phyloP scores from a whole-genome alignment of 2,113 vertebrate genomes.

The Perca flavescens region DNA sequence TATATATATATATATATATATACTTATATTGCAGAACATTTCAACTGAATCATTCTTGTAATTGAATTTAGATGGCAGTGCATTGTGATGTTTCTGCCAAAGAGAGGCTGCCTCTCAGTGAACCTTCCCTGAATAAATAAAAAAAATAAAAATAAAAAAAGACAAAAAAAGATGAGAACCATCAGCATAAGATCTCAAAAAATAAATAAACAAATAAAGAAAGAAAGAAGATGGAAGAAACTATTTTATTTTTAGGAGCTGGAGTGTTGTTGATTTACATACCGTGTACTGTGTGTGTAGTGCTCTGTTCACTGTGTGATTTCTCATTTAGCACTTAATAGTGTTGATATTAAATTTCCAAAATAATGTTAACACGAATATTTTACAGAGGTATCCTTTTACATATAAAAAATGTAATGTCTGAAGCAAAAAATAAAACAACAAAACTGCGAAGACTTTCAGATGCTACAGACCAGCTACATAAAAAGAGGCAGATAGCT shows the following conservation, averaged over 20 bases:
- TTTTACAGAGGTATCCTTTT: not conserved
- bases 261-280: not conserved
- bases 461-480: not conserved
- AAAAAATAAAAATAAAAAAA: no score
- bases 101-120: no score
- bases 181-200: not conserved
- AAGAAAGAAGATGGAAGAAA: not conserved
- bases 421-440: not conserved
- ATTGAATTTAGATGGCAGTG: not conserved
- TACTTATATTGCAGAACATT: constrained; percentile 7
- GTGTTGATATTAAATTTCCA: not conserved
- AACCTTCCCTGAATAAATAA: no score
- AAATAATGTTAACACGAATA: constrained; percentile 1
- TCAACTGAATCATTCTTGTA: not conserved
- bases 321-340: constrained; percentile 1
- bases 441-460: not conserved
- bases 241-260: not conserved
- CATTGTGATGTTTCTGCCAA: not conserved
- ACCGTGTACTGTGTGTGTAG: not conserved
- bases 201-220: not conserved
- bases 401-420: not conserved
- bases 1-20: no score
- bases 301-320: not conserved
- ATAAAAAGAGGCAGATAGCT: not conserved
- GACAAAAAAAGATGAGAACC: not conserved